Conservation (phyloP, 2,113 vertebrate genomes). For the Gasterosteus nipponicus region DNA sequence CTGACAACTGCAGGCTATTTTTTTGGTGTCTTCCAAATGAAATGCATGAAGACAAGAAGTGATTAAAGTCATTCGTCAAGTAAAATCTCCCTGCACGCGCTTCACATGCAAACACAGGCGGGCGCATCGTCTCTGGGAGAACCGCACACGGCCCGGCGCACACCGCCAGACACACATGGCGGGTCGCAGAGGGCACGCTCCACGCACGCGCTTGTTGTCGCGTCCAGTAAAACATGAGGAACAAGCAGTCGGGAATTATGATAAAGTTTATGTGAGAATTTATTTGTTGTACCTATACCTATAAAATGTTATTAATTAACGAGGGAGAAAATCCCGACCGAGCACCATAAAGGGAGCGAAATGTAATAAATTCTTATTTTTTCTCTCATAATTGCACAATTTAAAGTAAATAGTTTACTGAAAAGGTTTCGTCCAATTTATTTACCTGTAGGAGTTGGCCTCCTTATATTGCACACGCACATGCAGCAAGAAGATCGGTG, state of each 20-base stretch:
- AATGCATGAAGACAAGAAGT: constrained; percentile 5
- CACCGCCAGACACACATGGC: constrained; percentile 23
- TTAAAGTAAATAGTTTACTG: background rate
- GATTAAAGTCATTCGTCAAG: background rate
- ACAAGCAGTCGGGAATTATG: background rate
- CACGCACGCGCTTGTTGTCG: background rate
- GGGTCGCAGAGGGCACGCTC: constrained; percentile 10
- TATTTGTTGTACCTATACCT: background rate
- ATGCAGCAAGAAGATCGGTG: background rate
- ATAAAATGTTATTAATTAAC: no score
- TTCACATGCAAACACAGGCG: background rate
- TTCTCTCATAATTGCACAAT: background rate
- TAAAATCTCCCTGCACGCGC: background rate
- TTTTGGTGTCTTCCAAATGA: constrained; percentile 19
- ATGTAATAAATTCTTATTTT: background rate
- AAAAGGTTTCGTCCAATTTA: background rate
- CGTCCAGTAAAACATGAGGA: background rate
- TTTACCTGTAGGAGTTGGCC: background rate
- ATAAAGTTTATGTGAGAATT: background rate
- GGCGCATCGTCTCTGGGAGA: background rate
- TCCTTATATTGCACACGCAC: background rate
- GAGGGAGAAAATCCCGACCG: background rate
- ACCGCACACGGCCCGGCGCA: background rate
- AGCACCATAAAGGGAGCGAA: background rate
- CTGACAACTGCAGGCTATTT: constrained; percentile 34